phyloP scores from a whole-genome alignment of 2,888 invertebrate species.

The Agrotis puta region DNA sequence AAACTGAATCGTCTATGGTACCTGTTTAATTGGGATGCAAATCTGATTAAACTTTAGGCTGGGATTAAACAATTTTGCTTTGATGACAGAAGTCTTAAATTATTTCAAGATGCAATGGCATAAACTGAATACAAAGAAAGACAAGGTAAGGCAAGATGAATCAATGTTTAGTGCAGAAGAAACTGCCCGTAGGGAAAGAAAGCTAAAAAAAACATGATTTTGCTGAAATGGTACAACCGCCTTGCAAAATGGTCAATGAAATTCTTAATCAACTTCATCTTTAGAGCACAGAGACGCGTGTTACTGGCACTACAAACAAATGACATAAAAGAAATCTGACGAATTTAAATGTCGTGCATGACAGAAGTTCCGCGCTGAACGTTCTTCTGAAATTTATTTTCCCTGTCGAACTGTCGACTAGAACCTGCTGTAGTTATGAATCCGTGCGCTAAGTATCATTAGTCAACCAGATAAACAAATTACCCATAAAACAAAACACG shows the following conservation, averaged over 20 bases:
- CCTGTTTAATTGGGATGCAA: neutral
- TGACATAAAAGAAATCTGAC: no score
- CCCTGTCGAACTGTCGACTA: neutral
- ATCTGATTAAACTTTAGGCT: neutral
- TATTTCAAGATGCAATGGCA: neutral
- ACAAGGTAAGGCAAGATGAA: neutral
- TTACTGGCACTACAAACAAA: no score
- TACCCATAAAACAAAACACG: constrained; percentile 20
- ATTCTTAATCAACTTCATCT: neutral
- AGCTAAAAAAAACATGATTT: no score
- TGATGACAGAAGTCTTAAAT: neutral
- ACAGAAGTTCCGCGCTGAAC: no score
- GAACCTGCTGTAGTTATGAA: neutral
- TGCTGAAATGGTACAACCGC: neutral
- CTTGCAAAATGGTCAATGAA: neutral
- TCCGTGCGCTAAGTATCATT: constrained; percentile 18
- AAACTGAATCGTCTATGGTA: neutral
- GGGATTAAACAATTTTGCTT: neutral
- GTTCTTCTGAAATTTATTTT: no score
- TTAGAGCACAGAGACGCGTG: neutral
- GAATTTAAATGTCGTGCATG: no score
- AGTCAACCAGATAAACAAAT: constrained; percentile 38
- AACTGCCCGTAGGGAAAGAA: neutral
- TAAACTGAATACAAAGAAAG: neutral
- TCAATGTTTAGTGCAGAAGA: neutral